Evolutionary conservation across 1,140 invertebrate species (phyloP), one percentile per base, ranked within the genome.

Genomic region (Papilio aristodemus): DNA sequence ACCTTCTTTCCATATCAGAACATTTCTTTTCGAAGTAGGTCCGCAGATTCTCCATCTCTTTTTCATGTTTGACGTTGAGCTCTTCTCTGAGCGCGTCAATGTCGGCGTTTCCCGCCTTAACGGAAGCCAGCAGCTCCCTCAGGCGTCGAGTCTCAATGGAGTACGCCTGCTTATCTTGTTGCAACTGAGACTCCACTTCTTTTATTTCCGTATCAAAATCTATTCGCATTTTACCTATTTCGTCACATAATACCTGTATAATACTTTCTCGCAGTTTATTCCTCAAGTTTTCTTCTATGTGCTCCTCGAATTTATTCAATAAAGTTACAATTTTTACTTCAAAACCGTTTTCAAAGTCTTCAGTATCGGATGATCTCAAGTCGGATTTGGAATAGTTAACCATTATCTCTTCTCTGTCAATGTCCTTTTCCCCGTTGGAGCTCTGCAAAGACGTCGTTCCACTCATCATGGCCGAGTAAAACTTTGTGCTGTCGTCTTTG

Each of bases 1-100:
- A 95, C 92, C 95, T 94, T 77, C 95, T 95, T 83, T 95, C 95
- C 85, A 96, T 92, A 74, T 96, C 94, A 0, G 94, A 92, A 79
- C 95, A 96, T 81, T 96, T 96, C 79, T 95, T 92, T 71, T 96
- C 95, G 78, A 96, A 96, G 77, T 96, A 96, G 1, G 93, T 95
- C 54, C 95, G 92, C 19, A 96, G 77, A 72, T 96, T 95, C 80
- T 96, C 95, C 93, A 96, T 94, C 81, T 96, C 95, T 67, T 94
- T 94, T 13, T 93, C 88, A 82, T 96, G 95, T 71, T 94, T 94
- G 9, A 78, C 79, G 67, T 94, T 93, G 9, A 95, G 79, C 66
- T 94, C 93, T 7, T 87, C 78, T 71, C 91, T 92, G 10, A 94
- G 68, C 38, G 92, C 89, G 5, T 92, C 88, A 4, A 94, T 79